Percentiles rank a stretch among this genome's conserved stretches.
phyloP scores from a whole-genome alignment of 1,140 invertebrate genomes.

The Oscheius sp. region DNA sequence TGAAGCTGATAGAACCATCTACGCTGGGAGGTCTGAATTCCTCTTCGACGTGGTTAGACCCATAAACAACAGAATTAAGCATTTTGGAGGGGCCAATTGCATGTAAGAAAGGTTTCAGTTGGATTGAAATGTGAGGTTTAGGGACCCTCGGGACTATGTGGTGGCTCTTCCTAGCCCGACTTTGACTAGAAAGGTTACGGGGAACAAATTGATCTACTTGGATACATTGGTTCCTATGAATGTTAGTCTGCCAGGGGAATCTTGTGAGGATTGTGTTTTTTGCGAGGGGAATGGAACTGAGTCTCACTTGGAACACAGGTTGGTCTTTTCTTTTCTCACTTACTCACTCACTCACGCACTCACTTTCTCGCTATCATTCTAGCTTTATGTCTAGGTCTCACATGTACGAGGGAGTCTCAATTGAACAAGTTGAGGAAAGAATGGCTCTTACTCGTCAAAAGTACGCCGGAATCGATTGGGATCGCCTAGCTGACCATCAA shows the following conservation, averaged over 20 bases:
- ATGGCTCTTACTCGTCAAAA: not conserved
- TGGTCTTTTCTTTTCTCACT: too few relatives aligned
- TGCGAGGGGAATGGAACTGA: not conserved
- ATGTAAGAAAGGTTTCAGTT: not conserved
- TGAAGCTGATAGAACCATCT: slow-evolving; percentile 53
- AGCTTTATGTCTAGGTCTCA: not conserved
- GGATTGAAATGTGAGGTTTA: not conserved
- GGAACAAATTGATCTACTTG: not conserved
- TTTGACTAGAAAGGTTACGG: not conserved
- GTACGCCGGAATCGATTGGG: slow-evolving; percentile 46
- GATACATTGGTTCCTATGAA: not conserved
- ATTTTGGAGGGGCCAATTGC: slow-evolving; percentile 53
- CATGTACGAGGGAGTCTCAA: not conserved
- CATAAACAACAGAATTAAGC: slow-evolving; percentile 54
- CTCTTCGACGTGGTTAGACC: slow-evolving; percentile 49
- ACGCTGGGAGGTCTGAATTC: slow-evolving; percentile 55
- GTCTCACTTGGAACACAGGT: too few relatives aligned
- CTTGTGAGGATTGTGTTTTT: not conserved
- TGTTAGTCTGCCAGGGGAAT: too few relatives aligned
- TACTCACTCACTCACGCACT: too few relatives aligned
- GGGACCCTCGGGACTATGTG: slow-evolving; percentile 14
- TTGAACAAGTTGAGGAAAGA: not conserved
- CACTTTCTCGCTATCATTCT: too few relatives aligned
- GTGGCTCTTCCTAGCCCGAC: not conserved
- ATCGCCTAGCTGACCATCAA: slow-evolving; percentile 34